These are phyloP conservation scores for Poeciliopsis infans DNA, from an alignment of 2,797 vertebrate species.

Conservation along the genomic window DNA sequence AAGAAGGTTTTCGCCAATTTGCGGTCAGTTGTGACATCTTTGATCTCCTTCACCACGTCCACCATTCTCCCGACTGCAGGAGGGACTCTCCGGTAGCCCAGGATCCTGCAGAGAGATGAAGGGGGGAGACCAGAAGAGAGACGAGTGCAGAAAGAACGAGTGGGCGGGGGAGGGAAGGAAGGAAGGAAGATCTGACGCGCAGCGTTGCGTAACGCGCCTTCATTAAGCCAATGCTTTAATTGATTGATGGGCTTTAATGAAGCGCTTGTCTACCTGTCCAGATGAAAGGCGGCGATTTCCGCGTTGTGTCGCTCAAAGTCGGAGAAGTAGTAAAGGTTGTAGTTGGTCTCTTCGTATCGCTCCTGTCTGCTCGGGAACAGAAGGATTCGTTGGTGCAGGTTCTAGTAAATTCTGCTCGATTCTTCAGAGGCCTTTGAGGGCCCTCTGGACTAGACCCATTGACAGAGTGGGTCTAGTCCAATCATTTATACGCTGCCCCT, in stretches of 20 bases:
- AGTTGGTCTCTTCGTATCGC: conserved; percentile 83
- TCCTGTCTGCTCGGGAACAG: conserved; percentile 75
- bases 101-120: conserved; percentile 71
- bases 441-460: too few species aligned
- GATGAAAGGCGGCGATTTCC: conserved; percentile 87
- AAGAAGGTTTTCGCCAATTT: conserved; percentile 87
- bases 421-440: neutral
- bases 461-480: neutral
- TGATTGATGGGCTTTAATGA: neutral
- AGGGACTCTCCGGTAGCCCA: conserved; percentile 86
- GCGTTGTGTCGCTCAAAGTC: conserved; percentile 90
- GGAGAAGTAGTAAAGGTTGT: conserved; percentile 89
- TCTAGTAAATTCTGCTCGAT: neutral
- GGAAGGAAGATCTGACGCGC: neutral
- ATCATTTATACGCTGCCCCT: neutral
- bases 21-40: conserved; percentile 83
- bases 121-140: neutral
- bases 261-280: conserved; percentile 80
- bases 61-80: conserved; percentile 84
- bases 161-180: neutral
- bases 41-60: conserved; percentile 84
- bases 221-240: neutral
- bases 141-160: conserved; percentile 10
- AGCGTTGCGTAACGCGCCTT: conserved; percentile 10
- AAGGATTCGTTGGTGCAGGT: too few species aligned